Evolutionary conservation across 2,113 vertebrate species (phyloP).

Genomic region (Poeciliopsis turrubarensis): DNA sequence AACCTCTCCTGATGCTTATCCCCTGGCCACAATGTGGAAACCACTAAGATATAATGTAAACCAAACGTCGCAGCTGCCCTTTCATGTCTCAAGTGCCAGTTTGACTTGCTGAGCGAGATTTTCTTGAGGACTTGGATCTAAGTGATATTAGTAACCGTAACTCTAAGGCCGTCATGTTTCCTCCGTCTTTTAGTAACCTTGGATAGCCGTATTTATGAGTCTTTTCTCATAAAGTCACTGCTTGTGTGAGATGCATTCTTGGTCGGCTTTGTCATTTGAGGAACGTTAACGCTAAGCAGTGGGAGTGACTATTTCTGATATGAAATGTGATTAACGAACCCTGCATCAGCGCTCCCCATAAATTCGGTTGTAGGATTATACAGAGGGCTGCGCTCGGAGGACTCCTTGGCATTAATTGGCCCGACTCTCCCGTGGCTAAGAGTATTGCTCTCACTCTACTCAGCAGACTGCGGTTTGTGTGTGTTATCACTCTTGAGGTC

Average conservation of each 20-base stretch:
- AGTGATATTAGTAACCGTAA: conserved; percentile 54
- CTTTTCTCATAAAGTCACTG: conserved; percentile 13
- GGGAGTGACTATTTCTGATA: conserved; percentile 56
- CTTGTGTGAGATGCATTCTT: not conserved
- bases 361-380: conserved; percentile 69
- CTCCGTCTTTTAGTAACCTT: conserved; percentile 21
- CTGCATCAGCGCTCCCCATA: conserved; percentile 36
- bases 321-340: conserved; percentile 71
- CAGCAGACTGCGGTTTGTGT: conserved; percentile 46
- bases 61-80: conserved; percentile 71
- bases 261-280: conserved; percentile 22
- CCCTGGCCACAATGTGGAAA: conserved; percentile 75
- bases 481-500: conserved; percentile 64
- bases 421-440: conserved; percentile 58
- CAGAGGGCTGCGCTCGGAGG: conserved; percentile 51
- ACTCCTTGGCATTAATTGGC: conserved; percentile 66
- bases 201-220: conserved; percentile 14
- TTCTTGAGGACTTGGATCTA: conserved; percentile 55
- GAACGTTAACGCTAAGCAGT: conserved; percentile 32
- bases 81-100: conserved; percentile 78
- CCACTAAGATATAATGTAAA: conserved; percentile 80
- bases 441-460: conserved; percentile 59
- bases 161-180: conserved; percentile 33
- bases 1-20: conserved; percentile 81
- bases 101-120: conserved; percentile 57